Base-by-base conservation (phyloP, 2,888 invertebrate genomes). In the Operophtera brumata region DNA sequence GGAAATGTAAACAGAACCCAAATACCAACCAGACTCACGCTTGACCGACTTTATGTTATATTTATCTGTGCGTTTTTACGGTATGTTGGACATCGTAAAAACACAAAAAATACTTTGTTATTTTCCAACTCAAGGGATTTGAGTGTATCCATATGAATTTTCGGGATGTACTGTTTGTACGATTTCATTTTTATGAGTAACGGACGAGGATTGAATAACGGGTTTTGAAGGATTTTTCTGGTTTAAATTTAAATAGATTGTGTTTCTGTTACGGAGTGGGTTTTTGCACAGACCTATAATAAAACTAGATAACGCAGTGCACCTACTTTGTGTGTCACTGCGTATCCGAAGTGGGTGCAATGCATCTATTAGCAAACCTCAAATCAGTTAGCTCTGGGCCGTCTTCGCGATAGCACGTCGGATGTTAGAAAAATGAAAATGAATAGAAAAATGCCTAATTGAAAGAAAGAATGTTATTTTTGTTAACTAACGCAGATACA, bases 71-170 rank as follows among this genome's bases (percentile, higher is more conserved):
- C 43, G 44, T 54, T 60, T 61, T 60, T 54, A 61, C 62, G 64
- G 64, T 62, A 39, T 42, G 43, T 35, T 57, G 60, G 60, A 59
- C 60, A 57, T 58, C 51, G 57, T 56, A 57, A 57, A 59, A 61
- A 57, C 52, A 47, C 35, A 57, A 59, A 59, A 51, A 61, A 60
- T 58, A 60, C 52, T 51, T 54, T 59, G 58, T 60, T 56, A 47
- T 56, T 56, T 53, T 54, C 45, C 47, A 50, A 51, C 48, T 49
- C 34, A 26, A 39, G 26, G 50, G 54, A 43, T 47, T 44, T 48
- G 41, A 44, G 50, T 53, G 55, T 58, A 56, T 59, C 54, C n/a
- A 40, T 56, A 51, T 32, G 47, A 42, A 43, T 42, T 50, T 49
- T 37, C 40, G 40, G 50, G 42, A 34, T 41, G 32, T 39, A 46